Evolutionary conservation across 1,140 invertebrate genomes (phyloP).

Genomic region (Metopolophium dirhodum): DNA sequence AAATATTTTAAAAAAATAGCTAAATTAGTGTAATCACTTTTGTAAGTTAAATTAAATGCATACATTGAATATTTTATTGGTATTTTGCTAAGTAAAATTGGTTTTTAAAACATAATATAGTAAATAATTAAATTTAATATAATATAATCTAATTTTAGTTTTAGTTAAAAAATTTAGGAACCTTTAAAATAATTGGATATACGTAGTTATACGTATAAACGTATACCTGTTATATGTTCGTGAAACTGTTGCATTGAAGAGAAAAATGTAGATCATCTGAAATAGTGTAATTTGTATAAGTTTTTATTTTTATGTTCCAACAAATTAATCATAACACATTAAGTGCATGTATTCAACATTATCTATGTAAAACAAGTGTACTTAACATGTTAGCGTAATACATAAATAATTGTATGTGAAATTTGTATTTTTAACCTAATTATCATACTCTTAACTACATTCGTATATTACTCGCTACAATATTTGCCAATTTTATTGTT

Average conservation of each 20-base stretch:
- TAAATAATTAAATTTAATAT: neutral
- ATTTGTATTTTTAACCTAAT: conserved; percentile 12
- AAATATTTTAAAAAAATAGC: neutral
- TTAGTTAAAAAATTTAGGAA: neutral
- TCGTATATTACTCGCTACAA: neutral
- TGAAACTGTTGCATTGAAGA: neutral
- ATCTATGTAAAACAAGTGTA: neutral
- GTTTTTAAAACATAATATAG: neutral
- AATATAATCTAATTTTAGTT: conserved; percentile 13
- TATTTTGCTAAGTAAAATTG: neutral
- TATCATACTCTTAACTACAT: conserved; percentile 13
- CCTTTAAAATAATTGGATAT: neutral
- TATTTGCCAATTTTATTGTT: conserved; percentile 26
- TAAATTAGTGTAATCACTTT: conserved; percentile 4
- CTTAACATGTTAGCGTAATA: conserved; percentile 8
- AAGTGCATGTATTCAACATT: neutral
- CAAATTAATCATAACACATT: neutral
- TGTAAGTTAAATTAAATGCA: neutral
- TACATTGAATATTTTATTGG: neutral
- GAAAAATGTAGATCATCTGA: neutral
- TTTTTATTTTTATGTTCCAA: neutral
- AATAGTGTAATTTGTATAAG: neutral
- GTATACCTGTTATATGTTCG: neutral
- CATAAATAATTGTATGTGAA: neutral
- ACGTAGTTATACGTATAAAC: too few species aligned